Percentiles rank a stretch among this genome's conserved stretches.
Conservation (phyloP, 2,888 invertebrate species). For the Cephus pulcher region DNA sequence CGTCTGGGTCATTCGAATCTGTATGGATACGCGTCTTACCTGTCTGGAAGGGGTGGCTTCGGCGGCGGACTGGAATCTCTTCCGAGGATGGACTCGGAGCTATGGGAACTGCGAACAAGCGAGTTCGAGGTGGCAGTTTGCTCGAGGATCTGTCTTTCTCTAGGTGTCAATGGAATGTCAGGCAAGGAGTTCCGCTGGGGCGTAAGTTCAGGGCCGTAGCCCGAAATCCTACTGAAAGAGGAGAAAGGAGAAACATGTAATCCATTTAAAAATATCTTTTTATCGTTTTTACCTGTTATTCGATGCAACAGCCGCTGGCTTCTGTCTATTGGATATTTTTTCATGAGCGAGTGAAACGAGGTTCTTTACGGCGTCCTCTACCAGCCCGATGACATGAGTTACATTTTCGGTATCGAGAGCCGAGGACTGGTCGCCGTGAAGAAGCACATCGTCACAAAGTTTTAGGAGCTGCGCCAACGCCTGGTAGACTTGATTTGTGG, state of each 20-base stretch:
- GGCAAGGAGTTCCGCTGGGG: slow-evolving; percentile 77
- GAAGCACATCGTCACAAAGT: slow-evolving; percentile 88
- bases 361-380: slow-evolving; percentile 82
- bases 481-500: slow-evolving; percentile 88
- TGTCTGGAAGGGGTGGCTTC: slow-evolving; percentile 88
- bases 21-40: slow-evolving; percentile 65
- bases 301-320: slow-evolving; percentile 51
- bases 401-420: slow-evolving; percentile 74
- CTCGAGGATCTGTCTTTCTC: slow-evolving; percentile 77
- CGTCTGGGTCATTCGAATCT: too few relatives aligned
- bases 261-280: neutral
- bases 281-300: slow-evolving; percentile 54
- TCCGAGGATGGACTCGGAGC: slow-evolving; percentile 82
- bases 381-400: slow-evolving; percentile 76
- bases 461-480: slow-evolving; percentile 88
- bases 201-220: slow-evolving; percentile 60
- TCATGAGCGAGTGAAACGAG: slow-evolving; percentile 84
- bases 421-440: slow-evolving; percentile 78
- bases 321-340: slow-evolving; percentile 77
- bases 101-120: slow-evolving; percentile 81
- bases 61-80: slow-evolving; percentile 83
- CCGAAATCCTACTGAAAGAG: slow-evolving; percentile 51
- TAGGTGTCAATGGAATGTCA: slow-evolving; percentile 86
- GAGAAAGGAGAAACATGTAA: neutral
- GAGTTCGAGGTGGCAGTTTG: slow-evolving; percentile 69